A percentile compares a stretch with the other conserved stretches of the same genome.
Conservation (phyloP, 2,797 vertebrate species). For the Coranthus polyacanthus region DNA sequence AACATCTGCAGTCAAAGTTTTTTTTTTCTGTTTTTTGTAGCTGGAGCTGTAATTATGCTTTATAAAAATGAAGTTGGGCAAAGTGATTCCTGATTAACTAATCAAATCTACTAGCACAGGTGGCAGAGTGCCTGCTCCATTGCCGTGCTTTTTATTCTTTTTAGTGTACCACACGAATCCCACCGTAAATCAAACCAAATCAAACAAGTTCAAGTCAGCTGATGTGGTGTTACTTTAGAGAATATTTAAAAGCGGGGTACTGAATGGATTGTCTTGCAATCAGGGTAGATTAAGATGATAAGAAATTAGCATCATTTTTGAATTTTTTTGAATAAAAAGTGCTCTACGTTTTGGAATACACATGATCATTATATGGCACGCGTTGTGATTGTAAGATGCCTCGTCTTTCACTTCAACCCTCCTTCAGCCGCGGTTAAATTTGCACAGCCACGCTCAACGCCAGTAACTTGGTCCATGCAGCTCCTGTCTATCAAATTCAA, state of each 20-base stretch:
- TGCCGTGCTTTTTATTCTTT: conserved; percentile 40
- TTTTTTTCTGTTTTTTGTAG: conserved; percentile 23
- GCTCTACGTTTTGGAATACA: conserved; percentile 33
- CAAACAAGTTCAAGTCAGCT: conserved; percentile 31
- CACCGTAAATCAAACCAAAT: conserved; percentile 56
- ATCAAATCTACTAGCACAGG: conserved; percentile 76
- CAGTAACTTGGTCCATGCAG: conserved; percentile 46
- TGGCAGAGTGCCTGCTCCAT: conserved; percentile 67
- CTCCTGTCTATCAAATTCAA: conserved; percentile 70
- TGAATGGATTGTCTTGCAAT: conserved; percentile 54
- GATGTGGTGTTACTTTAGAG: conserved; percentile 15
- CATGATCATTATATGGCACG: conserved; percentile 45
- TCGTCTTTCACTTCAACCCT: background rate
- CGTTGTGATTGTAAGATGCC: conserved; percentile 25
- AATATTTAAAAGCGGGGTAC: conserved; percentile 4
- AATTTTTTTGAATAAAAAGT: conserved; percentile 35
- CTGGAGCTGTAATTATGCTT: conserved; percentile 66
- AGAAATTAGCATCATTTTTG: conserved; percentile 65
- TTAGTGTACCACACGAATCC: conserved; percentile 19
- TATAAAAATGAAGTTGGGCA: conserved; percentile 59
- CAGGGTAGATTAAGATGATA: conserved; percentile 66
- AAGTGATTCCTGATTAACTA: conserved; percentile 77
- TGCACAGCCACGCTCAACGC: conserved; percentile 31
- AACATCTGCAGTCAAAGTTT: conserved; percentile 66
- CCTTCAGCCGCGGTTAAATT: background rate